A percentile compares a stretch with the other conserved stretches of the same genome.
These are phyloP conservation scores for Chrysemys picta DNA, from an alignment of 2,113 vertebrate species.

Conservation along the genomic window DNA sequence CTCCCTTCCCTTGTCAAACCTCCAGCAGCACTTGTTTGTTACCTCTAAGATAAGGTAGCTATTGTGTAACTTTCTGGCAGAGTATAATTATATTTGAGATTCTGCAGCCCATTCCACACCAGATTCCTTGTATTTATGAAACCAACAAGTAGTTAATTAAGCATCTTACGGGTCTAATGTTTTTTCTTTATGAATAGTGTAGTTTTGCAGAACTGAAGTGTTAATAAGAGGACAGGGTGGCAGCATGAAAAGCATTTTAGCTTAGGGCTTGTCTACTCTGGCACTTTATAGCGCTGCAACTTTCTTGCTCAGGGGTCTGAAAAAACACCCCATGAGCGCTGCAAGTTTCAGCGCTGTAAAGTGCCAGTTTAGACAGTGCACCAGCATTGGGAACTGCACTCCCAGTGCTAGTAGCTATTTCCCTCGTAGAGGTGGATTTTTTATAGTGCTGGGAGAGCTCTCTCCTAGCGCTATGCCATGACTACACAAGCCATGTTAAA, in stretches of 20 bases:
- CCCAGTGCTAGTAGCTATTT: too few species aligned
- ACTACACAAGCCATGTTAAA: too few species aligned
- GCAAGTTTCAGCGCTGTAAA: too few species aligned
- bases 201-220: constrained; percentile 32
- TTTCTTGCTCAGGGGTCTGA: too few species aligned
- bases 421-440: too few species aligned
- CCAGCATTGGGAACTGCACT: too few species aligned
- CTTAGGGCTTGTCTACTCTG: neutral
- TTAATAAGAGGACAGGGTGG: constrained; percentile 44
- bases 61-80: neutral
- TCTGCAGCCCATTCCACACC: constrained; percentile 31
- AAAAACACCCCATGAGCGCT: too few species aligned
- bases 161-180: neutral
- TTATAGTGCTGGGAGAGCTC: too few species aligned
- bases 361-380: too few species aligned
- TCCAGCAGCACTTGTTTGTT: neutral
- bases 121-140: neutral
- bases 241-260: constrained; percentile 32
- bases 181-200: neutral
- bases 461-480: too few species aligned
- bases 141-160: neutral
- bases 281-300: too few species aligned
- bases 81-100: neutral
- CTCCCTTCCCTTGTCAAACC: neutral
- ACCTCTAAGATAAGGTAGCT: neutral